Conservation (phyloP, 23 tunicate species). For the Clavelina lepadiformis region DNA sequence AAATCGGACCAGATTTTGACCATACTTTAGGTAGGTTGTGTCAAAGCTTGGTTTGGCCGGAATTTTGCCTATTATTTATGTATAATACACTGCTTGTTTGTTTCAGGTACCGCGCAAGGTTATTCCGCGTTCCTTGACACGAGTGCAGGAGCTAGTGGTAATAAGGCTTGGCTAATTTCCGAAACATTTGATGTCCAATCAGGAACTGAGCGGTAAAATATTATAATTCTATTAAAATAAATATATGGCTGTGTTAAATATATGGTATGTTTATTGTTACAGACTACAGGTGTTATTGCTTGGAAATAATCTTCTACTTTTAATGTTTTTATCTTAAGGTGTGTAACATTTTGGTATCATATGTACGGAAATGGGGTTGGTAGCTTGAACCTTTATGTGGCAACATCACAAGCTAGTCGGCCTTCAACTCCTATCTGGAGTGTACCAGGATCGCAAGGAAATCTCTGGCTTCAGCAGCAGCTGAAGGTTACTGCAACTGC, state of each 20-base stretch:
- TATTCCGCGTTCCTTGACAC: conserved; percentile 47
- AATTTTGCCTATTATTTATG: background rate
- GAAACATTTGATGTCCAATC: conserved; percentile 30
- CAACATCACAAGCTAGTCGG: conserved; percentile 20
- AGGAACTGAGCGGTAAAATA: conserved; percentile 19
- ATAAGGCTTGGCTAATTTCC: conserved; percentile 56
- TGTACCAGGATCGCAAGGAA: conserved; percentile 39
- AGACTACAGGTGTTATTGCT: no score
- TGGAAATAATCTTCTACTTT: no score
- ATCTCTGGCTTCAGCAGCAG: conserved; percentile 51
- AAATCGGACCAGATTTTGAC: conserved; percentile 65
- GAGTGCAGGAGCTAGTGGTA: conserved; percentile 25
- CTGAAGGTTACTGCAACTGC: conserved; percentile 7
- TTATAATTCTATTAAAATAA: background rate
- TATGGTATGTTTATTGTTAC: background rate
- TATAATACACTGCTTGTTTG: background rate
- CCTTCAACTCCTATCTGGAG: conserved; percentile 41
- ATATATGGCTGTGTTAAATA: background rate
- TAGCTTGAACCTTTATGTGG: conserved; percentile 40
- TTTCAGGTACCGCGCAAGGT: conserved; percentile 62
- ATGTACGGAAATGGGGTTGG: conserved; percentile 88
- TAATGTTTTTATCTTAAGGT: conserved; percentile 45
- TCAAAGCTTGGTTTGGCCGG: background rate
- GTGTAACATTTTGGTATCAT: conserved; percentile 83
- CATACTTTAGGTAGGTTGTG: conserved; percentile 62